Evolutionary conservation across 2,113 vertebrate genomes (phyloP).

Genomic region (Microtus oregoni): DNA sequence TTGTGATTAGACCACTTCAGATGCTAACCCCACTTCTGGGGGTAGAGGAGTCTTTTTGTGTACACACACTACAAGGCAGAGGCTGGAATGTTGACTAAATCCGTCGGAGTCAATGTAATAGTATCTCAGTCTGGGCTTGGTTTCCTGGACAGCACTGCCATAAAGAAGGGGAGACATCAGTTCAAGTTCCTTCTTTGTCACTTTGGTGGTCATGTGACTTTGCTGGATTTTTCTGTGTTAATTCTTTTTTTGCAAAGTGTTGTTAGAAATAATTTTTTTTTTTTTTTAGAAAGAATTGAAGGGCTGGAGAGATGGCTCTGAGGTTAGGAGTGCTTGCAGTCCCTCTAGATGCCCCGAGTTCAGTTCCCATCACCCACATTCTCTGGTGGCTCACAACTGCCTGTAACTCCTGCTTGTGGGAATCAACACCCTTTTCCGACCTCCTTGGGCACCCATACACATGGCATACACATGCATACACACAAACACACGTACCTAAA

Average conservation of each 20-base stretch:
- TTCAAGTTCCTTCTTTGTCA: not conserved
- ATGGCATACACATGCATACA: not conserved
- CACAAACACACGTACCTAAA: not conserved
- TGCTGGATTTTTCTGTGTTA: conserved; percentile 10
- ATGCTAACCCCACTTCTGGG: not conserved
- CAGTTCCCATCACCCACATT: not conserved
- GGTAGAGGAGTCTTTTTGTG: not conserved
- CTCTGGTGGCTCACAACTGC: not conserved
- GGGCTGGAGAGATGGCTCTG: not conserved
- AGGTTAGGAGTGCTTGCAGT: not conserved
- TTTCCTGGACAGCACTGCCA: not conserved
- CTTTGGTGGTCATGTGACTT: not conserved
- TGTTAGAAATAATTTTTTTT: not conserved
- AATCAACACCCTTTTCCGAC: not conserved
- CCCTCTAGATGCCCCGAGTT: not conserved
- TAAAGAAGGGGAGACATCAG: not conserved
- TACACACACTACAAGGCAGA: not conserved
- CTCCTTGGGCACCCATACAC: not conserved
- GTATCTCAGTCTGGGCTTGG: not conserved
- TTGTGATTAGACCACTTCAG: conserved; percentile 43
- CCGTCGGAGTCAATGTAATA: not conserved
- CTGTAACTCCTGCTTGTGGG: not conserved
- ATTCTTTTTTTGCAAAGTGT: conserved; percentile 40
- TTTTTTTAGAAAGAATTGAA: conserved; percentile 3
- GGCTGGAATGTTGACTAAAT: not conserved